Percentiles rank a stretch among this genome's conserved stretches.
Conservation (phyloP, 2,888 invertebrate species). For the Esperia sulphurella region DNA sequence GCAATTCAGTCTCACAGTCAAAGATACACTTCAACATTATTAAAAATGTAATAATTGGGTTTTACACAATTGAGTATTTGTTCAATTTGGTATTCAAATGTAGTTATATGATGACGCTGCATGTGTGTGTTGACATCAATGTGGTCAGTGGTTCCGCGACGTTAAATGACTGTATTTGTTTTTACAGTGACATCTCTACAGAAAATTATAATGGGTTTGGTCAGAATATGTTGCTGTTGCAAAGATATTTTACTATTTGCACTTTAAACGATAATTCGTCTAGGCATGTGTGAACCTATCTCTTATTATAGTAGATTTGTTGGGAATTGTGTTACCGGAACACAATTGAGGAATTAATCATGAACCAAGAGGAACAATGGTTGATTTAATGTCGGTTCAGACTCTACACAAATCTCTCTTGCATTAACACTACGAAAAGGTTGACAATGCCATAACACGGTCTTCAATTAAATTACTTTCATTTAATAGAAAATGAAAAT, state of each 20-base stretch:
- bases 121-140: conserved; percentile 40
- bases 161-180: conserved; percentile 75
- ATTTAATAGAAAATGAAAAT: background rate
- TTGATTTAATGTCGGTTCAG: conserved; percentile 7
- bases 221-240: conserved; percentile 70
- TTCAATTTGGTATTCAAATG: conserved; percentile 1
- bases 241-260: conserved; percentile 72
- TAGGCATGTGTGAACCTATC: conserved; percentile 63
- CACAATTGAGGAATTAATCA: background rate
- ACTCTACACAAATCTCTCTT: conserved; percentile 3
- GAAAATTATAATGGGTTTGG: conserved; percentile 65
- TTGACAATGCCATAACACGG: background rate
- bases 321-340: background rate
- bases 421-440: conserved; percentile 12
- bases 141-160: conserved; percentile 39
- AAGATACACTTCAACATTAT: background rate
- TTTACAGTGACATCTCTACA: conserved; percentile 77
- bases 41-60: too few species aligned
- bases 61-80: background rate
- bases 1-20: background rate
- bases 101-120: conserved; percentile 23
- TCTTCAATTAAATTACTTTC: background rate
- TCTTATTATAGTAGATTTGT: conserved; percentile 36
- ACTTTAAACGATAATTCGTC: conserved; percentile 61
- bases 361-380: background rate